Conservation (phyloP, 2,888 invertebrate species). For the Leptinotarsa haldemani region DNA sequence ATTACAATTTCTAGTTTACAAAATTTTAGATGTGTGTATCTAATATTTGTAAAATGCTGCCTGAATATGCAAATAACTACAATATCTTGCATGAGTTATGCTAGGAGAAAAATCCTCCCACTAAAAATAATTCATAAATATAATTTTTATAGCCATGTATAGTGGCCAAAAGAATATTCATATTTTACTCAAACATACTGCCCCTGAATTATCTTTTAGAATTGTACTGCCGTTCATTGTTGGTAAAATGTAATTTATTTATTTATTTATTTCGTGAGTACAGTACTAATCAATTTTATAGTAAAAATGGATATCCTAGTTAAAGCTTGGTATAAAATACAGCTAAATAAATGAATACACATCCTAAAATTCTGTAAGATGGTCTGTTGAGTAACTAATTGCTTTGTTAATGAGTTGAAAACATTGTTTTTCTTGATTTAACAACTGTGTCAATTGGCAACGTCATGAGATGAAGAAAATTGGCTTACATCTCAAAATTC, state of each 20-base stretch:
- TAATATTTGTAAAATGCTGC: not conserved
- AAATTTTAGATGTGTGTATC: conserved; percentile 15
- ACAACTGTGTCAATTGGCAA: not conserved
- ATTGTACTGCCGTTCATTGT: conserved; percentile 13
- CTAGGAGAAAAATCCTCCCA: not conserved
- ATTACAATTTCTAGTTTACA: conserved; percentile 6
- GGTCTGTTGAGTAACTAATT: not conserved
- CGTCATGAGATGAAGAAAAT: not conserved
- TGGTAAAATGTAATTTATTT: conserved; percentile 2
- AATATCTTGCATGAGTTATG: not conserved
- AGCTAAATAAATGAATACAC: not conserved
- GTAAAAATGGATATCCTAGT: no score
- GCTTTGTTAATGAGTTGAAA: not conserved
- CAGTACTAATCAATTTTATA: not conserved
- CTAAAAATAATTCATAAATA: not conserved
- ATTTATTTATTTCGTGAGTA: conserved; percentile 1
- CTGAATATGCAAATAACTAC: no score
- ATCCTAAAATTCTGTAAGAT: conserved; percentile 11
- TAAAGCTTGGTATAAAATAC: not conserved
- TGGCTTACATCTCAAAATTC: not conserved
- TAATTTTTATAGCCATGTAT: not conserved
- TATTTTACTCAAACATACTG: not conserved
- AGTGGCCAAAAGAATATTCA: not conserved
- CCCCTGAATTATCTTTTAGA: not conserved
- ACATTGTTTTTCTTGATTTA: not conserved